Evolutionary conservation across 92 coral and sea anemone genomes (phyloP).

Genomic region (Porites evermanni): DNA sequence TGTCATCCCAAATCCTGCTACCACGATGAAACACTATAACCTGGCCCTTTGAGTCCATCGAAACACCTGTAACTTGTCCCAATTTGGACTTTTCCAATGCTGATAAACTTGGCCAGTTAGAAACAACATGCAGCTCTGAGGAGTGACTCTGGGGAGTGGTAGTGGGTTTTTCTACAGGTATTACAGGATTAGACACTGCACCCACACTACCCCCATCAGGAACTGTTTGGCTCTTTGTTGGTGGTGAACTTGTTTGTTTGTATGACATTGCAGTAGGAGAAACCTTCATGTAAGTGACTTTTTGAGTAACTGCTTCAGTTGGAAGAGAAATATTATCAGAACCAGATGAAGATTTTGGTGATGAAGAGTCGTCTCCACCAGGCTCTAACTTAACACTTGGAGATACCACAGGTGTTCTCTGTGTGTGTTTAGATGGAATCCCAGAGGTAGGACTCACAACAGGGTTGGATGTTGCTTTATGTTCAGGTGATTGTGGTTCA

Average conservation of each 20-base stretch:
- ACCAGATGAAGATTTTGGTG: neutral
- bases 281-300: neutral
- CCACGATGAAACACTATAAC: slow-evolving; percentile 94
- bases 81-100: slow-evolving; percentile 42
- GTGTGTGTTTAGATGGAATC: neutral
- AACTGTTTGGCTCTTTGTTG: neutral
- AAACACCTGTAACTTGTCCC: slow-evolving; percentile 94
- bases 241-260: neutral
- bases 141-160: neutral
- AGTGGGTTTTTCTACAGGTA: neutral
- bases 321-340: neutral
- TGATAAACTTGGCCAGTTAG: slow-evolving; percentile 89
- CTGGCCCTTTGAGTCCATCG: slow-evolving; percentile 75
- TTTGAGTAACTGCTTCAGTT: neutral
- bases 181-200: neutral
- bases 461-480: neutral
- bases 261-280: neutral
- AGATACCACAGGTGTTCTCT: neutral
- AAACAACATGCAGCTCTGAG: slow-evolving; percentile 27
- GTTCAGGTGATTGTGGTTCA: neutral
- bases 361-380: neutral
- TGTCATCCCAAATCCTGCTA: slow-evolving; percentile 74
- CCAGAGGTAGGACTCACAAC: neutral
- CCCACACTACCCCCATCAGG: neutral
- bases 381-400: neutral